phyloP scores from a whole-genome alignment of 2,888 invertebrate genomes.

The Alitta virens region DNA sequence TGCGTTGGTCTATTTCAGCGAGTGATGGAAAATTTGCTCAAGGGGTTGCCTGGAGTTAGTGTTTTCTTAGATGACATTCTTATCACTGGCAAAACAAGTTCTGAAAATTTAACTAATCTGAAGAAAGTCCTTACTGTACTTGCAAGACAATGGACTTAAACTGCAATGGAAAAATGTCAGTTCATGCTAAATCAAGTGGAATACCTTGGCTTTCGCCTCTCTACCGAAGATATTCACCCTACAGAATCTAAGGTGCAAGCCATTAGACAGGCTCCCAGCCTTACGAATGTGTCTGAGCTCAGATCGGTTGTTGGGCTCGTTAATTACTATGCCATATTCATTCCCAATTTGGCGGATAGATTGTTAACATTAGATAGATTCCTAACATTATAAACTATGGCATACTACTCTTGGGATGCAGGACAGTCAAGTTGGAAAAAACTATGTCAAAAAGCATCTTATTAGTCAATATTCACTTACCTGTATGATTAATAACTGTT shows the following conservation, averaged over 20 bases:
- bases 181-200: no score
- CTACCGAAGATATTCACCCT: not conserved
- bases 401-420: no score
- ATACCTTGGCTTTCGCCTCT: no score
- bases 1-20: constrained; percentile 2
- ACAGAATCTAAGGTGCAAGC: not conserved
- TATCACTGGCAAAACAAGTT: not conserved
- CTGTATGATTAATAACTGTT: no score
- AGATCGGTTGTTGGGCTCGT: not conserved
- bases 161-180: no score
- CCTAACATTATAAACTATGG: no score
- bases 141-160: not conserved
- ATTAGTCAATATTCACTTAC: no score
- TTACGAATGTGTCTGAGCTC: not conserved
- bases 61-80: not conserved
- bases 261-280: not conserved
- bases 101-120: not conserved
- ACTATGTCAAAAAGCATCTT: no score
- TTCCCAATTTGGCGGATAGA: not conserved
- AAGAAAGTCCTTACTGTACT: not conserved
- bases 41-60: not conserved
- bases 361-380: no score
- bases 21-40: constrained; percentile 1
- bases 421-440: no score
- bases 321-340: constrained; percentile 1